Evolutionary conservation across 2,888 invertebrate genomes (phyloP).

Genomic region (Hololepta plana): DNA sequence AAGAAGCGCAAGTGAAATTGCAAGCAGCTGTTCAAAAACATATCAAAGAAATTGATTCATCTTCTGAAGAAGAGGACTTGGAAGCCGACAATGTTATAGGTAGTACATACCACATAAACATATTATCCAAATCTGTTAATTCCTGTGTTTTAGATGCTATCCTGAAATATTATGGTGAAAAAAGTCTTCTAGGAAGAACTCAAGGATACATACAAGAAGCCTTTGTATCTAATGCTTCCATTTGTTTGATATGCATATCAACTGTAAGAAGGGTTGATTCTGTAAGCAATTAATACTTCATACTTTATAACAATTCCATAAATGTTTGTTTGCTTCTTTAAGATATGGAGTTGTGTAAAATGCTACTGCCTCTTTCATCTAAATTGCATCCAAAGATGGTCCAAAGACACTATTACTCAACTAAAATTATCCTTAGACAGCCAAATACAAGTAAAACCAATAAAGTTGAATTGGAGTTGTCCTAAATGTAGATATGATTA

Average conservation of each 20-base stretch:
- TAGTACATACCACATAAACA: conserved; percentile 12
- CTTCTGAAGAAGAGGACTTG: conserved; percentile 34
- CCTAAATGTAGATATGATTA: conserved; percentile 81
- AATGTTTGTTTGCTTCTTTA: conserved; percentile 9
- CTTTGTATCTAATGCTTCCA: conserved; percentile 59
- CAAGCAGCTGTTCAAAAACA: conserved; percentile 31
- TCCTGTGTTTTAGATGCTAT: conserved; percentile 25
- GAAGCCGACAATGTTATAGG: conserved; percentile 30
- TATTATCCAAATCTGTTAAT: conserved; percentile 3
- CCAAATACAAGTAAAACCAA: conserved; percentile 25
- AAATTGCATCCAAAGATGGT: conserved; percentile 81
- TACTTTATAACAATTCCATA: neutral
- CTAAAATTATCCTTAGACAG: conserved; percentile 40
- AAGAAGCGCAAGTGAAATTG: conserved; percentile 29
- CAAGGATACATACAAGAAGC: conserved; percentile 59
- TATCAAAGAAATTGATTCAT: conserved; percentile 31
- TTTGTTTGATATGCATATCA: conserved; percentile 82
- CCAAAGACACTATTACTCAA: conserved; percentile 65
- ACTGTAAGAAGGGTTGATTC: conserved; percentile 63
- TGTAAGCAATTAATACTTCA: conserved; percentile 26
- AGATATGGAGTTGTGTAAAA: conserved; percentile 74
- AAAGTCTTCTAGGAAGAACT: conserved; percentile 35
- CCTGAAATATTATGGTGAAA: conserved; percentile 29
- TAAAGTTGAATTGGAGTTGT: conserved; percentile 46
- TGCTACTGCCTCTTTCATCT: conserved; percentile 79